Conservation (phyloP, 2,113 vertebrate species). For the Tretioscincus oriximinensis region DNA sequence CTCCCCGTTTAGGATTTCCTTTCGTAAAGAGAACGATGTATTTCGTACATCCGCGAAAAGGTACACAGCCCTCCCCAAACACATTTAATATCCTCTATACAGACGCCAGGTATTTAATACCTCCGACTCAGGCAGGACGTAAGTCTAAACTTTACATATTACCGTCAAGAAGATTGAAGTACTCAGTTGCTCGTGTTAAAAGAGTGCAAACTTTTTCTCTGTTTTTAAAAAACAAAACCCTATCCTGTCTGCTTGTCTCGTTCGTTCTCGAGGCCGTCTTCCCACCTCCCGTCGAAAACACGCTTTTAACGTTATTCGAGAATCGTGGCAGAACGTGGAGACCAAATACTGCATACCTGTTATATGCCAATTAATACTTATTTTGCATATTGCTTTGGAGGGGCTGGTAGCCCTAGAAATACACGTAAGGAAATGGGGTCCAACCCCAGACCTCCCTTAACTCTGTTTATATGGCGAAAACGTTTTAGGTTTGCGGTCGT, state of each 20-base stretch:
- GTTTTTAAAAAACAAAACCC: conserved; percentile 1
- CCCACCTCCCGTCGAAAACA: not conserved
- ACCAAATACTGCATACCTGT: not conserved
- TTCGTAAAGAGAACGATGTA: conserved; percentile 59
- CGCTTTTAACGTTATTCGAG: not conserved
- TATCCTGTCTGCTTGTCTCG: no score
- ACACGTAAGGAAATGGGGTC: no score
- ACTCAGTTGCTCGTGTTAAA: conserved; percentile 49
- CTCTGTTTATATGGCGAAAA: no score
- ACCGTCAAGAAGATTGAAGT: conserved; percentile 62
- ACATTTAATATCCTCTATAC: conserved; percentile 61
- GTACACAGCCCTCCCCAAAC: conserved; percentile 50
- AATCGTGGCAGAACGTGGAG: not conserved
- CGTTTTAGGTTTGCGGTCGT: no score
- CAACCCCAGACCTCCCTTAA: no score
- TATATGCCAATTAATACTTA: not conserved
- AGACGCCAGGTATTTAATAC: conserved; percentile 74
- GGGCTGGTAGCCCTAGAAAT: no score
- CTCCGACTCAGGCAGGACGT: conserved; percentile 61
- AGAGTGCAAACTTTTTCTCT: conserved; percentile 67
- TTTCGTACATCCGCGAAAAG: conserved; percentile 59
- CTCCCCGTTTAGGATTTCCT: conserved; percentile 15
- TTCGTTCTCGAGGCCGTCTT: conserved; percentile 32
- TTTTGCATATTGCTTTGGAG: not conserved
- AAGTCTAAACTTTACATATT: conserved; percentile 32